phyloP scores from a whole-genome alignment of 2,113 vertebrate species.

The Bos taurus region DNA sequence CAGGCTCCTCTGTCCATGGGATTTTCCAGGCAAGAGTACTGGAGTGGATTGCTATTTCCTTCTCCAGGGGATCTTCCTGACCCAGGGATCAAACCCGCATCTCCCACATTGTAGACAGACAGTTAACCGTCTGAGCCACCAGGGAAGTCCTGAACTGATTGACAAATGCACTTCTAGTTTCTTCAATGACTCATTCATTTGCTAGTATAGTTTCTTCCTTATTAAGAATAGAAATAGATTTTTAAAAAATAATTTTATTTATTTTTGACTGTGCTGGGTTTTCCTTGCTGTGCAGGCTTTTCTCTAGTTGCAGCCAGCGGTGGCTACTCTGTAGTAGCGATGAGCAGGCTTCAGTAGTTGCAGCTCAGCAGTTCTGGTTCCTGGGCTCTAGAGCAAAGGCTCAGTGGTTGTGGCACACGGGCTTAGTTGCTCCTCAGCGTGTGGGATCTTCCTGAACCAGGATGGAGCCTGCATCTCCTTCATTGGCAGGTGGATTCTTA shows the following conservation, averaged over 20 bases:
- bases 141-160: not conserved
- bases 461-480: not conserved
- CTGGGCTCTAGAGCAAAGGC: not conserved
- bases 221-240: not conserved
- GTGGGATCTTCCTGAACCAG: not conserved
- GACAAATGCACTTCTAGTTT: not conserved
- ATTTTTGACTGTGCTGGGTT: not conserved
- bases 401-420: accelerated
- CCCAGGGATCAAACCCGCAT: too few relatives aligned
- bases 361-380: accelerated
- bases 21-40: too few relatives aligned
- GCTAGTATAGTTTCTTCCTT: not conserved
- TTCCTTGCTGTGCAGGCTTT: accelerated
- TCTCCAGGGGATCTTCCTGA: too few relatives aligned
- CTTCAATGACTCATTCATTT: not conserved
- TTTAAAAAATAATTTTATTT: not conserved
- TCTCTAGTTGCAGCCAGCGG: accelerated
- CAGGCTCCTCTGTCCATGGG: too few relatives aligned
- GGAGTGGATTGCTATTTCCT: too few relatives aligned
- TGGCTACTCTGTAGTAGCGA: accelerated
- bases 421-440: not conserved
- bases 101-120: too few relatives aligned
- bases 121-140: too few relatives aligned
- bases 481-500: not conserved
- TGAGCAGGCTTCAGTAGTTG: not conserved